These are phyloP conservation scores for Morone chrysops DNA, from an alignment of 2,113 vertebrate genomes.

Conservation along the genomic window DNA sequence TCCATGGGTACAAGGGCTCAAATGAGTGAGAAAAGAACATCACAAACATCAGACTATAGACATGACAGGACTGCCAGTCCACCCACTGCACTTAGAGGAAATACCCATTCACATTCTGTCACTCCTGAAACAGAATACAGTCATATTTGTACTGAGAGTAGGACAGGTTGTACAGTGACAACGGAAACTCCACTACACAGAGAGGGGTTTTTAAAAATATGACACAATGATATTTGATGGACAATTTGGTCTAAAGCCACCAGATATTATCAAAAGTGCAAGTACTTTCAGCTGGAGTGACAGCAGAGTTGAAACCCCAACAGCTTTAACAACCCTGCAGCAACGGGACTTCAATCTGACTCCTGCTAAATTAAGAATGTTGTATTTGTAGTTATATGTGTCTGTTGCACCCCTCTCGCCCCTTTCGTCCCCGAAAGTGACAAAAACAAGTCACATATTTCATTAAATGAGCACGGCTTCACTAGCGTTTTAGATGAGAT, in stretches of 20 bases:
- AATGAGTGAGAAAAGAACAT: background rate
- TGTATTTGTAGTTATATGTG: background rate
- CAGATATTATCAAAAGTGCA: background rate
- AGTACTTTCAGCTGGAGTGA: background rate
- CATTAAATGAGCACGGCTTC: background rate
- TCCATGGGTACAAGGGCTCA: background rate
- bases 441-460: background rate
- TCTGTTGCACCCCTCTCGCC: background rate
- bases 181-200: constrained; percentile 41
- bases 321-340: background rate
- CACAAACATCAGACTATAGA: background rate
- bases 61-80: background rate
- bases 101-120: constrained; percentile 11
- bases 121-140: constrained; percentile 11
- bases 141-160: constrained; percentile 22
- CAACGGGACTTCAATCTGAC: background rate
- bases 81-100: constrained; percentile 25
- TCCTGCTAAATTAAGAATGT: background rate
- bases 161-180: background rate
- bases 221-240: background rate
- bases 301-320: background rate
- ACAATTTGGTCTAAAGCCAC: background rate
- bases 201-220: constrained; percentile 18
- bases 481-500: background rate
- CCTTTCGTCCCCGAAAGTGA: too few species aligned